A percentile compares a stretch with the other conserved stretches of the same genome.
Conservation (phyloP, 2,888 invertebrate species). For the Nasonia oneida region DNA sequence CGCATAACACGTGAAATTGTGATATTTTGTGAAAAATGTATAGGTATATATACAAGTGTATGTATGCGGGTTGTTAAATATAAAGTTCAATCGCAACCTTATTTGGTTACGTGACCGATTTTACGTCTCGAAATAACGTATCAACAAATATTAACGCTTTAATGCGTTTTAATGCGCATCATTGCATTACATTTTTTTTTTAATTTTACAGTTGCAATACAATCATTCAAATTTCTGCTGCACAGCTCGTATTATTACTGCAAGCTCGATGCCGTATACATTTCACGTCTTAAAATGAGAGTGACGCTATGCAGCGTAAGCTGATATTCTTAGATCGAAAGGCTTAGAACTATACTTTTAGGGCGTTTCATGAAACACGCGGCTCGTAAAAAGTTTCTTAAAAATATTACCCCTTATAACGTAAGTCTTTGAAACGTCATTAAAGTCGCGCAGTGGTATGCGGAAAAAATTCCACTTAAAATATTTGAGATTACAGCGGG, state of each 20-base stretch:
- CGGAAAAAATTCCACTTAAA: background rate
- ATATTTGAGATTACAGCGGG: background rate
- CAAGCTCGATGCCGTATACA: background rate
- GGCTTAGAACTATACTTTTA: conserved; percentile 36
- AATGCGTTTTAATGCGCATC: background rate
- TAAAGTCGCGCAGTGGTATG: background rate
- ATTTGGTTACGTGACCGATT: background rate
- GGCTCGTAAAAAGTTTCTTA: background rate
- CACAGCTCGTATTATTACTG: background rate
- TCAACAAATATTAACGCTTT: background rate
- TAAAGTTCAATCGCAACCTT: background rate
- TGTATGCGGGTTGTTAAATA: background rate
- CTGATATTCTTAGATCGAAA: conserved; percentile 46
- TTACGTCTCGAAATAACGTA: too few relatives aligned
- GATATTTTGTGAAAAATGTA: background rate
- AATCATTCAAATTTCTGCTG: background rate
- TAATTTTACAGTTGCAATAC: too few relatives aligned
- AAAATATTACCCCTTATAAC: background rate
- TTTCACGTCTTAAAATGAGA: conserved; percentile 37
- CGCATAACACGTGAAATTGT: background rate
- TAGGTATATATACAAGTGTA: background rate
- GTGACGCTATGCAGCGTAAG: conserved; percentile 10
- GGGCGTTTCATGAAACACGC: background rate
- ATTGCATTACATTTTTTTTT: too few relatives aligned
- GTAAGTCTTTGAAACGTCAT: too few relatives aligned